Evolutionary conservation across 2,888 invertebrate species (phyloP).

Genomic region (Uropetala carovei): DNA sequence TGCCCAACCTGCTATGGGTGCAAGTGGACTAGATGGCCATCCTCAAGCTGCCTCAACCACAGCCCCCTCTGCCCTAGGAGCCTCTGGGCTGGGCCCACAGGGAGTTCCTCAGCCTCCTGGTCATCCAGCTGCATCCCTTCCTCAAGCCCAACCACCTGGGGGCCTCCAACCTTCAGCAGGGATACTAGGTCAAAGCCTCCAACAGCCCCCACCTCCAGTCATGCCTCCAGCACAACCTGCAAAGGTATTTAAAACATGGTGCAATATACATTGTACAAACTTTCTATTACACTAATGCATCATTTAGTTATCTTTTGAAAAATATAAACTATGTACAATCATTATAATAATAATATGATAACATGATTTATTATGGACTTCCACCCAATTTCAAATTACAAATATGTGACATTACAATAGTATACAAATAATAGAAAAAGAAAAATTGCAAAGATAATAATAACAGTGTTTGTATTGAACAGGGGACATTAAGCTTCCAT

Average conservation of each 20-base stretch:
- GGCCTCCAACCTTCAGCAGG: slow-evolving; percentile 64
- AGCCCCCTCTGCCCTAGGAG: slow-evolving; percentile 75
- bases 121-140: slow-evolving; percentile 75
- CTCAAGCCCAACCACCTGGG: slow-evolving; percentile 70
- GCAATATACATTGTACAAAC: too few species aligned
- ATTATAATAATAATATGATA: too few species aligned
- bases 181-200: slow-evolving; percentile 64
- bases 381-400: too few species aligned
- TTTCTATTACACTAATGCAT: too few species aligned
- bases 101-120: slow-evolving; percentile 75
- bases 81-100: slow-evolving; percentile 74
- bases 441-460: too few species aligned
- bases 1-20: slow-evolving; percentile 74
- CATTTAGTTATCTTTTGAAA: too few species aligned
- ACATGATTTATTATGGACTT: too few species aligned
- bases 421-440: too few species aligned
- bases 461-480: too few species aligned
- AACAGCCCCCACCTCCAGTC: slow-evolving; percentile 74
- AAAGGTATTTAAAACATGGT: slow-evolving; percentile 79
- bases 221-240: slow-evolving; percentile 87
- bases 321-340: too few species aligned
- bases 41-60: slow-evolving; percentile 77
- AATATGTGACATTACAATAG: too few species aligned
- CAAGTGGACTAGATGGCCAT: slow-evolving; percentile 71
- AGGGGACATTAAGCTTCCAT: too few species aligned